These are phyloP conservation scores for Cottus gobio DNA, from an alignment of 2,113 vertebrate species.

Conservation along the genomic window DNA sequence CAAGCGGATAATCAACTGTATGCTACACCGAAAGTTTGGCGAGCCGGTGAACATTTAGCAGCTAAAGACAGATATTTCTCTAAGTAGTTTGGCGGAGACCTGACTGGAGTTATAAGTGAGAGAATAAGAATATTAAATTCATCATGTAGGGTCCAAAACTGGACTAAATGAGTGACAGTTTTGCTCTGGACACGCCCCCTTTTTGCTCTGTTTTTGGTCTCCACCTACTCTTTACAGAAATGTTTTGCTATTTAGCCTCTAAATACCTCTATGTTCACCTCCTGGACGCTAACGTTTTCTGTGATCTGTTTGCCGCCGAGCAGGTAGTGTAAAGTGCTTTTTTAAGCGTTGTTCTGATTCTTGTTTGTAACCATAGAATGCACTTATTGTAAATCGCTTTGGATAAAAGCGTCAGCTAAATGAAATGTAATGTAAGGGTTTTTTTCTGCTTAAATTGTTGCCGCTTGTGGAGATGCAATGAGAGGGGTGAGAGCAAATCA, in stretches of 20 bases:
- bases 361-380: too few species aligned
- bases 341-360: too few species aligned
- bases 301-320: background rate
- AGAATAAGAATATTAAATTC: background rate
- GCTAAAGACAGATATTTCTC: background rate
- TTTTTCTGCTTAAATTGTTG: background rate
- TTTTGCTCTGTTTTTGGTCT: background rate
- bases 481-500: background rate
- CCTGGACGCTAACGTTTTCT: background rate
- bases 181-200: background rate
- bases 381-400: too few species aligned
- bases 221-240: background rate
- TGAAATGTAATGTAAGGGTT: too few species aligned
- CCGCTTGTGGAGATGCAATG: background rate
- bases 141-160: background rate
- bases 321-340: background rate
- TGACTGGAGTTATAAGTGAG: background rate
- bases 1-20: background rate
- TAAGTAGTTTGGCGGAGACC: background rate
- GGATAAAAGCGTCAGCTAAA: too few species aligned
- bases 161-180: background rate
- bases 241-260: background rate
- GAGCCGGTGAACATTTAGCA: background rate
- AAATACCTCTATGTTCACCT: background rate
- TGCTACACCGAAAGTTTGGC: background rate